Conservation (phyloP, 2,113 vertebrate genomes). For the Caracal caracal region DNA sequence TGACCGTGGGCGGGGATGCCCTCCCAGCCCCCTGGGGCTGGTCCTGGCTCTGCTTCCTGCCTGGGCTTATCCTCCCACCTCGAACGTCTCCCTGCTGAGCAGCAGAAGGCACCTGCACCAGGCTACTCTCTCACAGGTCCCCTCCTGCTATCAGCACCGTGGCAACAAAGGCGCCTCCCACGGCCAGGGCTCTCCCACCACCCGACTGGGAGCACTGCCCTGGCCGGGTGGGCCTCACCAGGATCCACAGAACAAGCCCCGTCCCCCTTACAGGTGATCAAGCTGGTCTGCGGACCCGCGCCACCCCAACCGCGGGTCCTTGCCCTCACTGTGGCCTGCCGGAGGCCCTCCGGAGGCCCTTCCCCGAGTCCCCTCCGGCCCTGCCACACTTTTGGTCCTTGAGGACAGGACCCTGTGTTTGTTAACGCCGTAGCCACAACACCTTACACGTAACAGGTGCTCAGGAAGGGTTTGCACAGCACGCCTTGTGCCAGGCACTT, state of each 20-base stretch:
- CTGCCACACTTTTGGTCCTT: not conserved
- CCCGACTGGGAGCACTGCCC: not conserved
- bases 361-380: not conserved
- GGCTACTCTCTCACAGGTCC: not conserved
- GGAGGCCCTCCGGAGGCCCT: not conserved
- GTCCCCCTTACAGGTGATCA: not conserved
- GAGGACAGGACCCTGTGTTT: not conserved
- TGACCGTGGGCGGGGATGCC: not conserved
- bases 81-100: not conserved
- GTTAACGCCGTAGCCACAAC: not conserved
- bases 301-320: not conserved
- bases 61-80: not conserved
- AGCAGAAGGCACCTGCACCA: not conserved
- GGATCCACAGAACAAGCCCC: not conserved
- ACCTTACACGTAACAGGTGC: not conserved
- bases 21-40: not conserved
- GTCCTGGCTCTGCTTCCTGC: not conserved
- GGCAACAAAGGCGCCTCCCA: not conserved
- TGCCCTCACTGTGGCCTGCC: not conserved
- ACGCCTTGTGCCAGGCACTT: not conserved
- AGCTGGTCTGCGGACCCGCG: not conserved
- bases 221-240: fast-evolving
- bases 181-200: not conserved
- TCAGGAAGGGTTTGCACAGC: not conserved
- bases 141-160: not conserved